Base-by-base conservation (phyloP, 1,140 invertebrate species). In the Zaprionus lachaisei region DNA sequence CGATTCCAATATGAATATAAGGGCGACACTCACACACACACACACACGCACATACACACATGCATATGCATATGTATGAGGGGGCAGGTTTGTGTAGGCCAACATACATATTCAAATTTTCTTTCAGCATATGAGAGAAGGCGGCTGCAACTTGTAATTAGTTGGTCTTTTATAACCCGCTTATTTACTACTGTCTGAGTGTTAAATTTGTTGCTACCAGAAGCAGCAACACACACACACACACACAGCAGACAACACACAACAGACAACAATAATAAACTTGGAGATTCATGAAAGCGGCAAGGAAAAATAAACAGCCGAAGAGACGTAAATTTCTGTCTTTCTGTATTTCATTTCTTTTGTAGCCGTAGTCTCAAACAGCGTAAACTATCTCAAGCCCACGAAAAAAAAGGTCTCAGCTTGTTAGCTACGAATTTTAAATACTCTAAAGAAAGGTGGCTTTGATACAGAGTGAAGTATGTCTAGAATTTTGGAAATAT, bases 201-300 rank as follows among this genome's bases (percentile, higher is more conserved):
- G 72, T 89, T 84, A 77, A 79, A 77, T 77, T 82, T 80, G 67
- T 77, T 71, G 84, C 83, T 89, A 87, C 83, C 80, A 82, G 64
- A 77, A 82, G 68, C 77, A 62, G 51, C 55, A 82, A 49, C 63
- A 75, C 49, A 57, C 72, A 65, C 83, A 75, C 41, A 70, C 38
- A 51, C 58, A 31, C 14, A 28, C 70, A 72, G 28, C 66, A 38
- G 11, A 22, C 70, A 72, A 24, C 75, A 41, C 12, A 64, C 70
- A 74, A 64, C 80, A 67, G 69, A 78, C 74, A 89, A 78, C 84
- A 87, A 89, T 79, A 89, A 87, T 87, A 90, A 89, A 89, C 79
- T 85, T 72, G 77, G 82, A 89, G 79, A 89, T 89, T 91, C 85
- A 90, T 85, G 81, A 90, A 90, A 90, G 84, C 84, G 85, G 84